Conservation (phyloP, 2,113 vertebrate species). For the Tenebrosternarchus preto region DNA sequence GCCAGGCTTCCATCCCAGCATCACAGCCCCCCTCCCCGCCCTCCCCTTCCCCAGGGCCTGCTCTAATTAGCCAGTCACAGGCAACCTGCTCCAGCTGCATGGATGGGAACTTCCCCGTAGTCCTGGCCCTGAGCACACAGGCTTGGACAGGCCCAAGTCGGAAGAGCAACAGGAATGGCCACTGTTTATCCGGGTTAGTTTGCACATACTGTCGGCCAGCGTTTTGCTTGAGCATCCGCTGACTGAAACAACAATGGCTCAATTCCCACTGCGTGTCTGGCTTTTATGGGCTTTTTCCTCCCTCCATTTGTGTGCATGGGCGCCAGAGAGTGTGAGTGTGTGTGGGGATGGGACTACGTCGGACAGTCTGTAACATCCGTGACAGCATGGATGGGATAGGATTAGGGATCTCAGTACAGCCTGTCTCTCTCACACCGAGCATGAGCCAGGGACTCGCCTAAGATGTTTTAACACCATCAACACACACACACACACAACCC, state of each 20-base stretch:
- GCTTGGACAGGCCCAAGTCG: constrained; percentile 21
- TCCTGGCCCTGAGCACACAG: constrained; percentile 15
- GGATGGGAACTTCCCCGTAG: constrained; percentile 63
- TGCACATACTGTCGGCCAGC: constrained; percentile 9
- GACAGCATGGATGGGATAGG: constrained; percentile 29
- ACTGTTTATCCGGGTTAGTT: constrained; percentile 28
- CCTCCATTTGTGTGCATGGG: neutral
- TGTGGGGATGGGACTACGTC: neutral
- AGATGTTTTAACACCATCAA: too few relatives aligned
- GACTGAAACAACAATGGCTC: constrained; percentile 15
- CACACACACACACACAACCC: too few relatives aligned
- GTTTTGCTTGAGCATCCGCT: constrained; percentile 14
- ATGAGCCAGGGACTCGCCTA: neutral
- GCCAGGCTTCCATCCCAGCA: constrained; percentile 54
- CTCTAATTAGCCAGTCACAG: constrained; percentile 67
- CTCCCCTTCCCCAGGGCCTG: constrained; percentile 43
- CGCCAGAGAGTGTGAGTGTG: too few relatives aligned
- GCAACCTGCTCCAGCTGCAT: constrained; percentile 47
- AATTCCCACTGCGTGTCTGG: constrained; percentile 7
- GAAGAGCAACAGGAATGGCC: constrained; percentile 12
- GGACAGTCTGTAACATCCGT: neutral
- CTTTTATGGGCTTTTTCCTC: neutral
- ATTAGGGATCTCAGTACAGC: constrained; percentile 20
- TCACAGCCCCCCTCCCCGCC: constrained; percentile 38
- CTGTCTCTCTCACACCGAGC: constrained; percentile 1